Evolutionary conservation across 2,113 vertebrate genomes (phyloP), one percentile per base, ranked within the genome.

Genomic region (Mesembrinibis cayennensis): DNA sequence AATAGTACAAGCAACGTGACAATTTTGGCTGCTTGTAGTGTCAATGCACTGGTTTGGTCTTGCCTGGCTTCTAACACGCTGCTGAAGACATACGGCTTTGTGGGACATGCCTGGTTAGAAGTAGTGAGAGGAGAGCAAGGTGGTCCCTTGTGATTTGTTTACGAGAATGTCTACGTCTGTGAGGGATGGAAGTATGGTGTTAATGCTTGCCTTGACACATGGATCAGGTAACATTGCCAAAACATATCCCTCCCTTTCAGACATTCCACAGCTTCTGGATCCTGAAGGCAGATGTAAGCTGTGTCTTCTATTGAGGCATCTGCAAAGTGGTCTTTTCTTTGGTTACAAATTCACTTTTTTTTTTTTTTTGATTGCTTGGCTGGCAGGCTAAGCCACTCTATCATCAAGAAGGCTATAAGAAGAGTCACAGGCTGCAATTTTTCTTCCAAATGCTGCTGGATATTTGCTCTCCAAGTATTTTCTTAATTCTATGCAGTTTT

Each of bases 261-360:
- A 77, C 80, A 94, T 93, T 94, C 92, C 90, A 71, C 61, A 94
- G 93, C 91, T 96, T 93, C 94, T 96, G 96, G 82, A 92, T 95
- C 82, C 65, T 89, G 67, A 65, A 94, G 88, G 88, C 91, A 95
- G 85, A 94, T 95, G 88, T 83, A 92, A 88, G 69, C 27, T 86
- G 53, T 90, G 87, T 42, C 88, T 97, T 78, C 90, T 87, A 17
- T 34, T 21, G 6, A 80, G 45, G 82, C 79, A 88, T 95, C 85
- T 87, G 76, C 55, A 92, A 79, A 10, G 30, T 62, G 66, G 49
- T 71, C 72, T 94, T 87, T 40, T 67, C 76, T 79, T 86, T 82
- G 38, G 81, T 84, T 89, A 62, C 55, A 91, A 87, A 52, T 52
- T n/a, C 10, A 17, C 17, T 29, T 27, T 49, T 45, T 44, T 56